Conservation (phyloP, 2,797 vertebrate genomes). For the Aselliscus stoliczkanus region DNA sequence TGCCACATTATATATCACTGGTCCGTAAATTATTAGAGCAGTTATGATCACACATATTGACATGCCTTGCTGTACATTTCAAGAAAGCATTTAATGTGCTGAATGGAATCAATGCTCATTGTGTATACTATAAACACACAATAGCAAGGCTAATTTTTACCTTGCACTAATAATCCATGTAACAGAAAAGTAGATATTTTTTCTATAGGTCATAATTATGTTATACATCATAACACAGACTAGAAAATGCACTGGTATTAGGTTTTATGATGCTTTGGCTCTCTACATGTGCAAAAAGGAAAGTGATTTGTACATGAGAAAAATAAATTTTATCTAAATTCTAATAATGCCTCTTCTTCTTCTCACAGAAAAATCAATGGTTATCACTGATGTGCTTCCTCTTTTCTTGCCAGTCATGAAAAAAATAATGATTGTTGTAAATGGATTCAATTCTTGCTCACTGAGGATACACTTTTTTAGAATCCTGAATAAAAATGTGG, state of each 20-base stretch:
- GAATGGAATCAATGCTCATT: neutral
- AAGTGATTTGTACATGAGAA: neutral
- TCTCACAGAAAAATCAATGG: neutral
- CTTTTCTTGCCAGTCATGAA: neutral
- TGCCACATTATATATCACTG: neutral
- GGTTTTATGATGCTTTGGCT: neutral
- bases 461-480: neutral
- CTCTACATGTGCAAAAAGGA: neutral
- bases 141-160: neutral
- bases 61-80: neutral
- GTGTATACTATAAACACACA: neutral
- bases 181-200: neutral
- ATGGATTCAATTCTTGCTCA: neutral
- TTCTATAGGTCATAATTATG: neutral
- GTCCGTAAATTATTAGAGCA: neutral
- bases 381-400: neutral
- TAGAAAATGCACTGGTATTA: neutral
- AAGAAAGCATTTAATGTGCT: neutral
- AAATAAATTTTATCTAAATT: neutral
- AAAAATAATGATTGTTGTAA: neutral
- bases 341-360: neutral
- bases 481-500: neutral
- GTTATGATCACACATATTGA: neutral
- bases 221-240: neutral
- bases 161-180: neutral